Evolutionary conservation across 2,888 invertebrate genomes (phyloP).

Genomic region (Acrobeloides nanus): DNA sequence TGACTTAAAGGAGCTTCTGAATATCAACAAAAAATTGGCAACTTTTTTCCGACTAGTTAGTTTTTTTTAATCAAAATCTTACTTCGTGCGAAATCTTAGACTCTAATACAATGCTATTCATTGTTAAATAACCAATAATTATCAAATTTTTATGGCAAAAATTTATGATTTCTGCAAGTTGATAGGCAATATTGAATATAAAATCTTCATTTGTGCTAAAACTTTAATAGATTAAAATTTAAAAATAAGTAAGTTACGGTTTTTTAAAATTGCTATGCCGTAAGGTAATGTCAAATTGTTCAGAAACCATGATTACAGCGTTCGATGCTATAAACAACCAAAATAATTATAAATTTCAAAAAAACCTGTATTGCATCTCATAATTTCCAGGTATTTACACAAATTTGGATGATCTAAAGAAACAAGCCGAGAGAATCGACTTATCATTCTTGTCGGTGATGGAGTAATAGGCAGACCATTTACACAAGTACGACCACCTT

Average conservation of each 20-base stretch:
- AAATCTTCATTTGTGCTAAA: neutral
- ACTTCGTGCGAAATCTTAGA: too few relatives aligned
- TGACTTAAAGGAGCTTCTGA: too few relatives aligned
- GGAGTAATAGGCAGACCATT: constrained; percentile 92
- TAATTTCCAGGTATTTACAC: constrained; percentile 81
- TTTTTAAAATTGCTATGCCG: constrained; percentile 43
- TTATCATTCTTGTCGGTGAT: constrained; percentile 63
- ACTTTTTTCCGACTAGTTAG: too few relatives aligned
- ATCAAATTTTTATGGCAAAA: constrained; percentile 19
- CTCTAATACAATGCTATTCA: constrained; percentile 8
- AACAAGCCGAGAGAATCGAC: constrained; percentile 75
- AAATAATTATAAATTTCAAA: neutral
- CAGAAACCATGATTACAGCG: constrained; percentile 35
- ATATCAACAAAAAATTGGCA: too few relatives aligned
- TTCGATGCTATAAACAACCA: constrained; percentile 29
- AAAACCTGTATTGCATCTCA: constrained; percentile 59
- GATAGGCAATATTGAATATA: constrained; percentile 66
- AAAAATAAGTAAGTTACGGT: constrained; percentile 2
- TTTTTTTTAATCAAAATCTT: too few relatives aligned
- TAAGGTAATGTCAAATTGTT: constrained; percentile 62
- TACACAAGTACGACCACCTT: constrained; percentile 19
- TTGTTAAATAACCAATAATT: constrained; percentile 16
- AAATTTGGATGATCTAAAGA: constrained; percentile 62
- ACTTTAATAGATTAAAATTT: neutral
- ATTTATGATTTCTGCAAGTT: constrained; percentile 58